phyloP scores from a whole-genome alignment of 2,797 vertebrate species.

The Loriculus beryllinus region DNA sequence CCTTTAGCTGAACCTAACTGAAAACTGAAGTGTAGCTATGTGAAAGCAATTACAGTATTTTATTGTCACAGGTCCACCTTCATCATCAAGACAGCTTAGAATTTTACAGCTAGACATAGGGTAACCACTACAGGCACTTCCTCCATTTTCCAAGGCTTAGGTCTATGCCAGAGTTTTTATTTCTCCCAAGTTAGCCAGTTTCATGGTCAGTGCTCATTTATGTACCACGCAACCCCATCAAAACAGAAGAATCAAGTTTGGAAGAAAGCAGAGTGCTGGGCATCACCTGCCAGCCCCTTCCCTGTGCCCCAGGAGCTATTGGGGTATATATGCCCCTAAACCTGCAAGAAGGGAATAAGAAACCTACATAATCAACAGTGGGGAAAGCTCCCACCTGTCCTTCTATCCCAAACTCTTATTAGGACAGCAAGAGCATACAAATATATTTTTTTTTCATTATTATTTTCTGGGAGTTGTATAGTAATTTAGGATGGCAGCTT shows the following conservation, averaged over 20 bases:
- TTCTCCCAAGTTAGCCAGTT: neutral
- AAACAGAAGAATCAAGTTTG: neutral
- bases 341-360: neutral
- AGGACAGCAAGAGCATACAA: neutral
- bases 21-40: neutral
- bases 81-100: neutral
- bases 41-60: neutral
- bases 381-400: neutral
- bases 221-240: neutral
- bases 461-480: constrained; percentile 1
- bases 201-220: neutral
- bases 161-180: neutral
- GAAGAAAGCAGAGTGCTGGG: neutral
- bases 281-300: neutral
- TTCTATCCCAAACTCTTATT: neutral
- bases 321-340: neutral
- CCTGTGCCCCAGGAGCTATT: neutral
- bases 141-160: neutral
- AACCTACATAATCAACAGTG: neutral
- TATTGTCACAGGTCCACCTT: neutral
- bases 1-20: neutral
- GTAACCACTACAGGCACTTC: neutral
- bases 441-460: neutral
- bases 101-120: neutral
- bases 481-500: constrained; percentile 18